Base-by-base conservation (phyloP, 1,140 invertebrate genomes). In the Orius laevigatus region DNA sequence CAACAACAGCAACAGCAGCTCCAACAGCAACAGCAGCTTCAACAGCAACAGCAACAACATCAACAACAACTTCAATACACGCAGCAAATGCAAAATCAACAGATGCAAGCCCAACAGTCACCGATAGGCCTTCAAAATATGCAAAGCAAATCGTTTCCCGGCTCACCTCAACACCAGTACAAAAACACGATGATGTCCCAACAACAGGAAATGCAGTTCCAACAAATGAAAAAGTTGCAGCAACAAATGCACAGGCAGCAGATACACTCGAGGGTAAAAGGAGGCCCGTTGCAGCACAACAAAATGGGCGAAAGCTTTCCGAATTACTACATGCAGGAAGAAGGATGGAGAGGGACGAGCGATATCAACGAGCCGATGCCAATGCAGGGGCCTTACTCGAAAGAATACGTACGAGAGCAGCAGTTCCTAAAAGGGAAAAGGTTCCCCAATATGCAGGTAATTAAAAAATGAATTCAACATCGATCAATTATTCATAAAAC, bases 111-210 rank as follows among this genome's bases (percentile, higher is more conserved):
- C 20, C 54, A 56, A 5, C 40, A 52, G 15, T 43, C 46, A 45
- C 36, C 35, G 8, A 45, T 42, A 18, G 46, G 31, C 41, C 48
- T 51, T 9, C 46, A 50, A 19, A 48, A 50, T 10, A 38, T 31
- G 31, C 50, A 55, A 31, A 51, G n/a, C 38, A 46, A 48, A 42
- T 5, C 16, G 35, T 9, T 15, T 46, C 20, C 54, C 51, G 16
- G 25, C 35, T n/a, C 49, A 54, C 55, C 54, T 38, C 56, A 56
- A 36, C 54, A 54, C 32, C 55, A 55, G 35, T 47, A 31, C 55
- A 59, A 46, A 49, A 56, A 31, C 33, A 10, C 11, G 15, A n/a
- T 18, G 9, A 11, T 39, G 19, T 33, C 35, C 6, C 35, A 44
- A 36, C 50, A 51, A 25, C 43, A 51, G 19, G 43, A 51, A 41